Conservation (phyloP, 2,888 invertebrate genomes). For the Spisula solida region DNA sequence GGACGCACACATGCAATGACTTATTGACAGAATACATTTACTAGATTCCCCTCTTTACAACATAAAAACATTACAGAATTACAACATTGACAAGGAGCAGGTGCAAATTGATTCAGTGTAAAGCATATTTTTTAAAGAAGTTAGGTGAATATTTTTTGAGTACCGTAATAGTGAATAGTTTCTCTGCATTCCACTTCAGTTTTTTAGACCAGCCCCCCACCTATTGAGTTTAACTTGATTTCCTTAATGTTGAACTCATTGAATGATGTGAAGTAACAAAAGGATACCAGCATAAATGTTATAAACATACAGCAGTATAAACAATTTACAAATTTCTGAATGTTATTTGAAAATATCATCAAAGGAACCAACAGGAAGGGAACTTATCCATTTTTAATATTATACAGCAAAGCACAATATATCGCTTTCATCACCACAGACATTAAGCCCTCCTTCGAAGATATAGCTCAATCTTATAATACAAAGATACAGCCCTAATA, state of each 20-base stretch:
- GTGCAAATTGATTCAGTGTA: neutral
- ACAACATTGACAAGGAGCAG: neutral
- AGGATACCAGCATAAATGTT: neutral
- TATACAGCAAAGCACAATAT: neutral
- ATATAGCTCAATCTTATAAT: neutral
- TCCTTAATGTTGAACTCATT: neutral
- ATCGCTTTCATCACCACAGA: neutral
- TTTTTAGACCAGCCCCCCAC: conserved; percentile 10
- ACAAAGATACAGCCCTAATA: too few species aligned
- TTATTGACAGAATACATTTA: too few species aligned
- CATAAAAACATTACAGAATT: conserved; percentile 3
- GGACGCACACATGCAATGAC: too few species aligned
- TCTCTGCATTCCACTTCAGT: neutral
- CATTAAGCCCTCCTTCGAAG: neutral
- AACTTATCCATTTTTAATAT: neutral
- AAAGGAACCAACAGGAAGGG: neutral
- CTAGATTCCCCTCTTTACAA: too few species aligned
- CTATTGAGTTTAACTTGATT: conserved; percentile 16
- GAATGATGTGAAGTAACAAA: conserved; percentile 12
- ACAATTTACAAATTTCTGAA: neutral
- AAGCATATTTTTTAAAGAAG: neutral
- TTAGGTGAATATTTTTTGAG: conserved; percentile 14
- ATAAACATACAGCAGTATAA: neutral
- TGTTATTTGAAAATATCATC: neutral
- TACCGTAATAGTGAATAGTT: neutral